Evolutionary conservation across 1,140 invertebrate genomes (phyloP), one percentile per base, ranked within the genome.

Genomic region (Diprion similis): DNA sequence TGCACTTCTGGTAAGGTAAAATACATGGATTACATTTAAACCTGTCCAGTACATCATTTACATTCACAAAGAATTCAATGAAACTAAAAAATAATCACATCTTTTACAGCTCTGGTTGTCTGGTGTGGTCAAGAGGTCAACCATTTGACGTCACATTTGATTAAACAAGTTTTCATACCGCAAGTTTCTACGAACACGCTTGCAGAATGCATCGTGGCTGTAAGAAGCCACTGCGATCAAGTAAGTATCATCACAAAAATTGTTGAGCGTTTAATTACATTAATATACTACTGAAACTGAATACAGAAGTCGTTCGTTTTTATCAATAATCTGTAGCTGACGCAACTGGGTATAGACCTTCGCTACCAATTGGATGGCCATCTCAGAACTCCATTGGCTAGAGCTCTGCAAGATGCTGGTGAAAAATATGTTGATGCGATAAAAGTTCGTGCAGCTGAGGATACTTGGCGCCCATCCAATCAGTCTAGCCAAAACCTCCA

Each of bases 81-180:
- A 15, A 37, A 47, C 47, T 72, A 10, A 72, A 37, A 1, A 66
- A 37, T 74, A 19, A 73, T 75, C 74, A 65, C 76, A 59, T 73
- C 75, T 74, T 77, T 84, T 90, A 66, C 82, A 95, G 96, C 95
- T 76, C 93, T 98, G 78, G 92, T 97, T 75, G 94, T 98, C 1
- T 99, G 97, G 97, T 93, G 94, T 75, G 95, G 94, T 78, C 90
- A 93, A 76, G 97, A 99, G 88, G 87, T 99, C 66, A 93, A 93
- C 83, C 91, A 92, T 88, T 94, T 95, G 82, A 96, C 90, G 84
- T 93, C 89, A 86, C 95, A 92, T 92, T 94, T 94, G 84, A 93
- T 92, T 79, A 97, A 92, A 81, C 97, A 99, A 86, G 94, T 99
- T 18, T 98, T 99, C 84, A 95, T 94, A 78, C 95, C 96, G 15